Conservation (phyloP, 2,113 vertebrate species). For the Grantiella picta region DNA sequence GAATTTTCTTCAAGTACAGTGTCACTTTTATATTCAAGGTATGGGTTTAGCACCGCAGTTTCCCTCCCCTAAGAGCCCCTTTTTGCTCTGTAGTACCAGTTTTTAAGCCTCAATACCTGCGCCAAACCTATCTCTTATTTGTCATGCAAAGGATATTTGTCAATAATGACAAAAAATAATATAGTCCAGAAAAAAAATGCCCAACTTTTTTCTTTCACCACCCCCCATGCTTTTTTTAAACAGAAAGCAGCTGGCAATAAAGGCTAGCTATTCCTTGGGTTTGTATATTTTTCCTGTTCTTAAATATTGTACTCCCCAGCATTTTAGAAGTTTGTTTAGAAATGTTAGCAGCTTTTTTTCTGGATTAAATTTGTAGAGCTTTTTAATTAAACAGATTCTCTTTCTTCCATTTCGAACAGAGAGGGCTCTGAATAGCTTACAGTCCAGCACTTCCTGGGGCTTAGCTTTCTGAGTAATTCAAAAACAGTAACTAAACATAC, state of each 20-base stretch:
- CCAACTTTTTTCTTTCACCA: too few relatives aligned
- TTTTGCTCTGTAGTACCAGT: background rate
- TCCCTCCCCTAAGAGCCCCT: background rate
- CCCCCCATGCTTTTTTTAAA: background rate
- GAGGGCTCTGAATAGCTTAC: conserved; percentile 23
- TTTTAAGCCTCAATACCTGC: background rate
- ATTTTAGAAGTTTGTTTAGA: background rate
- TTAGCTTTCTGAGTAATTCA: conserved; percentile 40
- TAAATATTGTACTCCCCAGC: background rate
- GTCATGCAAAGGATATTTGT: background rate
- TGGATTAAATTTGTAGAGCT: background rate
- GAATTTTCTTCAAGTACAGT: background rate
- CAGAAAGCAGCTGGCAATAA: background rate
- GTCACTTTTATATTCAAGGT: background rate
- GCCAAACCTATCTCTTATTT: background rate
- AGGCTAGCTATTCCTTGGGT: background rate
- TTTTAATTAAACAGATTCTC: conserved; percentile 18
- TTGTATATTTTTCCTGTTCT: background rate
- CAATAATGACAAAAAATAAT: background rate
- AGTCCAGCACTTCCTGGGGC: conserved; percentile 36
- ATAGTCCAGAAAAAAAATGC: background rate
- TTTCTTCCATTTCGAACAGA: conserved; percentile 24
- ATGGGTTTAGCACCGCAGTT: background rate
- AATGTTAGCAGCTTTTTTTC: background rate
- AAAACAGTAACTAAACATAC: conserved; percentile 59